Evolutionary conservation across 2,797 vertebrate genomes (phyloP), one percentile per base, ranked within the genome.

Genomic region (Syngnathus rostellatus): DNA sequence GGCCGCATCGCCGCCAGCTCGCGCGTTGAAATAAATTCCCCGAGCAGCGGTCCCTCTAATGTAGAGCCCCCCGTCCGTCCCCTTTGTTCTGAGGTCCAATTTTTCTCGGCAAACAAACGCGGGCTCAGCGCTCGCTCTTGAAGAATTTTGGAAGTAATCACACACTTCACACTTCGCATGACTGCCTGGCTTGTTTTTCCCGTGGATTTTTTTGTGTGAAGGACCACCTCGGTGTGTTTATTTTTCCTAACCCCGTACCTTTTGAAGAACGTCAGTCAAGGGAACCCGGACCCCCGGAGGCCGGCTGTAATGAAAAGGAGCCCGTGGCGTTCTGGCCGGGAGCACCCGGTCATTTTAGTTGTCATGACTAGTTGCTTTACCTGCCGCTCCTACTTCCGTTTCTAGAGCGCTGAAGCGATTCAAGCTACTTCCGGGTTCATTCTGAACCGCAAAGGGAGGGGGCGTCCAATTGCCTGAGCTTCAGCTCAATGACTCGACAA

Each of bases 191-290:
- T 68, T 77, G 68, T 81, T 85, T 72, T 72, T 76, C 65, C 64
- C 70, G 75, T 43, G 76, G 74, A 75, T 82, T 82, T 66, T 62
- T 84, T 51, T 83, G 72, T 83, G 79, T 79, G 70, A 82, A 81
- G 77, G 76, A 67, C 80, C 79, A 72, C 43, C 8, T 31, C 73
- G 66, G 81, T 74, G 75, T 75, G 85, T 88, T 88, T 86, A 85
- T 83, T 82, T 81, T 84, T 82, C 74, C 75, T 89, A 87, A 89
- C 89, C 86, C 83, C 83, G 79, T 86, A 88, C 88, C 88, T 80
- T 86, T 76, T 84, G 79, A 77, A 79, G 79, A 83, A 81, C 81
- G 80, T 83, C 80, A 79, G 75, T 72, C 77, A 75, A 76, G 57
- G 79, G 72, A 72, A 74, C 76, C 77, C 71, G 83, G 81, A 81